These are phyloP conservation scores for Arion vulgaris DNA, from an alignment of 1,140 invertebrate genomes.

Conservation along the genomic window DNA sequence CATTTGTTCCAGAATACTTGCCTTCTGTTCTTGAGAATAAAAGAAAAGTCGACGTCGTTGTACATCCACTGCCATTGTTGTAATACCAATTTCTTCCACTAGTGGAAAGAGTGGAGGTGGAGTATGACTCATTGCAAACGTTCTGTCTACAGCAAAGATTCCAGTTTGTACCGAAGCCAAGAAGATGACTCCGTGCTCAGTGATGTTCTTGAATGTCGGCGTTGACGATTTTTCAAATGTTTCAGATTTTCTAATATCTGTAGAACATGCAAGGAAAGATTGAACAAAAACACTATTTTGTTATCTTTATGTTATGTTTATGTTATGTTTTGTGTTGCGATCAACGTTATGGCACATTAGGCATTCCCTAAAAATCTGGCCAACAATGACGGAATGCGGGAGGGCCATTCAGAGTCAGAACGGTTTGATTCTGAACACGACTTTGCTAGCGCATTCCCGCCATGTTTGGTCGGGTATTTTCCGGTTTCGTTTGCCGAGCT, in stretches of 20 bases:
- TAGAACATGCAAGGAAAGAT: not conserved
- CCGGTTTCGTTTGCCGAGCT: too few species aligned
- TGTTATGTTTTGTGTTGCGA: too few species aligned
- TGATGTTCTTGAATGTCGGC: not conserved
- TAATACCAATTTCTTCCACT: not conserved
- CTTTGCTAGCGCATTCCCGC: too few species aligned
- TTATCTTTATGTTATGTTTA: too few species aligned
- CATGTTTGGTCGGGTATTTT: too few species aligned
- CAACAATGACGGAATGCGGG: too few species aligned
- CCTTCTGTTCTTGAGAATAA: not conserved
- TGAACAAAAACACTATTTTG: too few species aligned
- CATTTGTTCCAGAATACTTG: not conserved
- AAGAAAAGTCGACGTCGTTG: slow-evolving; percentile 5
- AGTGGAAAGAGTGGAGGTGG: not conserved
- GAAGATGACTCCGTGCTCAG: not conserved
- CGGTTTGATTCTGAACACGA: too few species aligned
- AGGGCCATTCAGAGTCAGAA: too few species aligned
- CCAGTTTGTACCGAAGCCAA: slow-evolving; percentile 2
- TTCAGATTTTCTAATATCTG: not conserved
- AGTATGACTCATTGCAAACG: slow-evolving; percentile 2
- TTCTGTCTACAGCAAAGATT: not conserved
- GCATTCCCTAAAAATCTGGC: too few species aligned
- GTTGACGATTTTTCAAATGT: too few species aligned
- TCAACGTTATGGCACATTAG: too few species aligned
- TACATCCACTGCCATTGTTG: not conserved